These are phyloP conservation scores for Drosophila yakuba DNA, from an alignment of 1,140 invertebrate species.

Conservation along the genomic window DNA sequence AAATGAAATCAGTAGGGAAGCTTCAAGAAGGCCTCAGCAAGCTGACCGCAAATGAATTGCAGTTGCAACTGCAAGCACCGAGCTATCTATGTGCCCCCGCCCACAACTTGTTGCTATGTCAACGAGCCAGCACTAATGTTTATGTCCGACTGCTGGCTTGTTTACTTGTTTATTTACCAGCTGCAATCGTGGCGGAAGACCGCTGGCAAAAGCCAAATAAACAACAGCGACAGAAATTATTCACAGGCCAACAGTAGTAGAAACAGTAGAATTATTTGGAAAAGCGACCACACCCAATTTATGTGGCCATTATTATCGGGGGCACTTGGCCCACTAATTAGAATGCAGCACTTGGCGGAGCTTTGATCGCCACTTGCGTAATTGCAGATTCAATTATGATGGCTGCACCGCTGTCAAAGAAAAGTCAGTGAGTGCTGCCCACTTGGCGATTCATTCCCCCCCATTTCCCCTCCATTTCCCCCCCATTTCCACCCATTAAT, in stretches of 20 bases:
- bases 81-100: not conserved
- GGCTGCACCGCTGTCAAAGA: slow-evolving; percentile 25
- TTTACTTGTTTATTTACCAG: slow-evolving; percentile 38
- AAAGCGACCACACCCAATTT: slow-evolving; percentile 27
- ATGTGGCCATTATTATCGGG: slow-evolving; percentile 21
- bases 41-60: slow-evolving; percentile 64
- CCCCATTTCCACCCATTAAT: slow-evolving; percentile 52
- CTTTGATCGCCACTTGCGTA: slow-evolving; percentile 57
- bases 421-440: slow-evolving; percentile 9
- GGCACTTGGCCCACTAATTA: slow-evolving; percentile 34
- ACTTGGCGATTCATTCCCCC: slow-evolving; percentile 2
- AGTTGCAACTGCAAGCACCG: slow-evolving; percentile 12
- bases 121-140: slow-evolving; percentile 55
- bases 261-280: slow-evolving; percentile 9
- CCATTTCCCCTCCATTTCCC: slow-evolving; percentile 2
- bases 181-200: slow-evolving; percentile 22
- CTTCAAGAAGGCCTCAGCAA: slow-evolving; percentile 4
- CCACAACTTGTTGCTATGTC: slow-evolving; percentile 78
- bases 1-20: slow-evolving; percentile 2
- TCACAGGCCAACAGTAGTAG: slow-evolving; percentile 1
- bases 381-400: slow-evolving; percentile 68
- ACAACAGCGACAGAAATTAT: slow-evolving; percentile 28
- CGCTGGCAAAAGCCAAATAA: slow-evolving; percentile 26
- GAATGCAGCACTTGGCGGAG: slow-evolving; percentile 27
- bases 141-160: slow-evolving; percentile 27